phyloP scores from a whole-genome alignment of 2,113 vertebrate species.

The Parus major region DNA sequence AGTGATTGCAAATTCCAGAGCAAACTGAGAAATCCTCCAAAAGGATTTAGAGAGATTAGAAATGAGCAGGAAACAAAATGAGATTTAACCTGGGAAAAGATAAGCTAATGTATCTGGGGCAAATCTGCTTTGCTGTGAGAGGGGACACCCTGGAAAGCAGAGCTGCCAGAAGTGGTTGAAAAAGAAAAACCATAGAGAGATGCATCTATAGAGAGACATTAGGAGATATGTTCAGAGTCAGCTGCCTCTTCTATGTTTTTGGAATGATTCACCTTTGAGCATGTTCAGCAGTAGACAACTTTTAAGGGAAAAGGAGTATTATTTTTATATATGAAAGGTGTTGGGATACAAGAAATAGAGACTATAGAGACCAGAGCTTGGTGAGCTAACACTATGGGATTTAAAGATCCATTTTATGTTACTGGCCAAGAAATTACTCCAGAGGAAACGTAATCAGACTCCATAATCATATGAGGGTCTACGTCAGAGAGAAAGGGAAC shows the following conservation, averaged over 20 bases:
- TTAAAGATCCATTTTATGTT: not conserved
- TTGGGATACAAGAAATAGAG: not conserved
- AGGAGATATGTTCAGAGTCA: not conserved
- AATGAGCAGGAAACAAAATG: slow-evolving; percentile 60
- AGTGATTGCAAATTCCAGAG: not conserved
- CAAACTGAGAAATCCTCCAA: slow-evolving; percentile 34
- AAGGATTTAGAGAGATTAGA: slow-evolving; percentile 58
- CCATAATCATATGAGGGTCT: not conserved
- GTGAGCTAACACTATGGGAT: not conserved
- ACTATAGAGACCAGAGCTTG: not conserved
- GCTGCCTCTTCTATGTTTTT: not conserved
- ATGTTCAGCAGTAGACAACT: not conserved
- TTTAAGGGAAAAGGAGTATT: not conserved
- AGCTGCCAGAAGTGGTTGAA: not conserved
- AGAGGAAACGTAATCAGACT: not conserved
- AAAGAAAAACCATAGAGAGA: not conserved
- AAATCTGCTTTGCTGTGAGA: slow-evolving; percentile 22
- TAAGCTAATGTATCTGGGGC: slow-evolving; percentile 39
- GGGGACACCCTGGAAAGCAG: not conserved
- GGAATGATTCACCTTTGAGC: not conserved
- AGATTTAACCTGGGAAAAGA: slow-evolving; percentile 50
- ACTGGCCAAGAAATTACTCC: not conserved
- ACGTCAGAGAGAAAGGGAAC: not conserved
- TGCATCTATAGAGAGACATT: not conserved
- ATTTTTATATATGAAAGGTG: not conserved